These are phyloP conservation scores for Coryphaenoides rupestris DNA, from an alignment of 2,113 vertebrate species.

Conservation along the genomic window DNA sequence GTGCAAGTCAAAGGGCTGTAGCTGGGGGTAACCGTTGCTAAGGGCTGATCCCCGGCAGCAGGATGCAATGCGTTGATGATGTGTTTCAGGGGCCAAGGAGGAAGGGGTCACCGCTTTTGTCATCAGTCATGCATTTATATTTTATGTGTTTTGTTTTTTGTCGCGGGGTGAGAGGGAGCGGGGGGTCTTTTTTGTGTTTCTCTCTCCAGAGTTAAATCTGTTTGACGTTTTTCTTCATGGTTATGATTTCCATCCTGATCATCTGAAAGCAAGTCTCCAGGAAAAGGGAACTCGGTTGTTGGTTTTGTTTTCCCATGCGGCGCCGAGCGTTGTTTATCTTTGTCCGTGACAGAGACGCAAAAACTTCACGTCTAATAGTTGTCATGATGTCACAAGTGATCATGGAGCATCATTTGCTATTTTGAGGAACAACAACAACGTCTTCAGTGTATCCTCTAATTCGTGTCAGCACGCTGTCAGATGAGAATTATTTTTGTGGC, in stretches of 20 bases:
- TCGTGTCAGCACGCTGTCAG: conserved; percentile 55
- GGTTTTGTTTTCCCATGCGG: conserved; percentile 40
- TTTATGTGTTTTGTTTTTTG: conserved; percentile 15
- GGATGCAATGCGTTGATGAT: conserved; percentile 55
- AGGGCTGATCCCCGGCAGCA: conserved; percentile 58
- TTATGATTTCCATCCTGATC: conserved; percentile 17
- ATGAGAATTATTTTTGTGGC: conserved; percentile 60
- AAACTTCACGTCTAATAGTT: conserved; percentile 37
- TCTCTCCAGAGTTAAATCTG: too few species aligned
- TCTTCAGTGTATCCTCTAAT: conserved; percentile 41
- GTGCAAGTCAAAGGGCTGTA: conserved; percentile 69
- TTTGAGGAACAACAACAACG: too few species aligned
- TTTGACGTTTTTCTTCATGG: conserved; percentile 29
- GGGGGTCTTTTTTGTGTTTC: too few species aligned
- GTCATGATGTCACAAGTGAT: too few species aligned
- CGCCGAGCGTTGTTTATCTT: conserved; percentile 52
- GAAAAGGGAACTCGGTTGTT: conserved; percentile 43
- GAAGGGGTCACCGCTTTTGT: too few species aligned
- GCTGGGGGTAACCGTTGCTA: conserved; percentile 74
- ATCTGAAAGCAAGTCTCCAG: conserved; percentile 21
- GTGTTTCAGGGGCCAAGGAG: conserved; percentile 45
- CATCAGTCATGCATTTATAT: conserved; percentile 25
- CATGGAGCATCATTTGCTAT: too few species aligned
- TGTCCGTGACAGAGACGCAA: conserved; percentile 34
- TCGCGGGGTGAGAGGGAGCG: too few species aligned